Evolutionary conservation across 2,797 vertebrate species (phyloP).

Genomic region (Sebastes oblongus): DNA sequence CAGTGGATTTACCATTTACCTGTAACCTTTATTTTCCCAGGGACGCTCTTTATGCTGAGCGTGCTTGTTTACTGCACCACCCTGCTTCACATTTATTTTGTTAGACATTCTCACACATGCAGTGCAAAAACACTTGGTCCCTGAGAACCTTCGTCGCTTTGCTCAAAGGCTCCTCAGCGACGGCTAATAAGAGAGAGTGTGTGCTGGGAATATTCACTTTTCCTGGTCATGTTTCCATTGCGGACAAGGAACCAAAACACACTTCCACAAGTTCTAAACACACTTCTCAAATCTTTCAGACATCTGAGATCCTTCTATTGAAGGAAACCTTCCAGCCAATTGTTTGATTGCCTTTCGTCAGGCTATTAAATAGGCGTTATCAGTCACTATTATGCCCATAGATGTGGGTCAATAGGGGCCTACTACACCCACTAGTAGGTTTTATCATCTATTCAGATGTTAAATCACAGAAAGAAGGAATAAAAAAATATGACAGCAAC

Average conservation of each 20-base stretch:
- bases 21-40: not conserved
- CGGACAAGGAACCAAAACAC: not conserved
- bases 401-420: too few relatives aligned
- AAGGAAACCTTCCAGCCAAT: too few relatives aligned
- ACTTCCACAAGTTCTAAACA: not conserved
- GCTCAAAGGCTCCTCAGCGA: not conserved
- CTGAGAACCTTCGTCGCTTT: not conserved
- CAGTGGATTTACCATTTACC: not conserved
- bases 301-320: too few relatives aligned
- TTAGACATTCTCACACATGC: not conserved
- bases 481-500: too few relatives aligned
- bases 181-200: not conserved
- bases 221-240: not conserved
- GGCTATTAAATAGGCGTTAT: too few relatives aligned
- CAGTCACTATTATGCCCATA: too few relatives aligned
- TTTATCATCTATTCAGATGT: too few relatives aligned
- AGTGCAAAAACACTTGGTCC: not conserved
- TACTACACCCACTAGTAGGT: too few relatives aligned
- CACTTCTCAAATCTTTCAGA: not conserved
- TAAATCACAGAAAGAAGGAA: too few relatives aligned
- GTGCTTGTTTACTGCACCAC: not conserved
- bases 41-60: slow-evolving; percentile 15
- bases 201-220: not conserved
- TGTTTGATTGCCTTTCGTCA: too few relatives aligned
- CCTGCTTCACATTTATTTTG: slow-evolving; percentile 15